Conservation (phyloP, 2,888 invertebrate species). For the Unio delphinus region DNA sequence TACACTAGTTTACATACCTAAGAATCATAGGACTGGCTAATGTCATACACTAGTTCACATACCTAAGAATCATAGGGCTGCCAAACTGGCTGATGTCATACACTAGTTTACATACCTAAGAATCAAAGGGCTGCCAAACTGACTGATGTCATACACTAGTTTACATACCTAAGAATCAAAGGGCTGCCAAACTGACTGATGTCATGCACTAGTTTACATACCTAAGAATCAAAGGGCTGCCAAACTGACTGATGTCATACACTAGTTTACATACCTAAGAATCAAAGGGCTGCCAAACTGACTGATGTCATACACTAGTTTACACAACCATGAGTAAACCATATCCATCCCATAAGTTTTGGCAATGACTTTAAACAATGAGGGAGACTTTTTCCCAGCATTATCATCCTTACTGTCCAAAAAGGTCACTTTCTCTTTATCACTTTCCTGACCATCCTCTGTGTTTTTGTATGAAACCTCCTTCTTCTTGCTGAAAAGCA, state of each 20-base stretch:
- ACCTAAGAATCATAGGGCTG: constrained; percentile 50
- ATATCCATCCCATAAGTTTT: constrained; percentile 47
- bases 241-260: constrained; percentile 55
- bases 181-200: constrained; percentile 55
- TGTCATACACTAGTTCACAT: constrained; percentile 42
- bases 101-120: constrained; percentile 41
- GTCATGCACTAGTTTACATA: constrained; percentile 47
- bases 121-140: constrained; percentile 53
- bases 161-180: constrained; percentile 45
- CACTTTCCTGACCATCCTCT: constrained; percentile 1
- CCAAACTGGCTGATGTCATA: constrained; percentile 57
- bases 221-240: constrained; percentile 49
- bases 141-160: constrained; percentile 46
- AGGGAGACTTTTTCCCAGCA: constrained; percentile 36
- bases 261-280: constrained; percentile 41
- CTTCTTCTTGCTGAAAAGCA: neutral
- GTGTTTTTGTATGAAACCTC: neutral
- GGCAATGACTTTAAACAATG: constrained; percentile 45
- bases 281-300: constrained; percentile 55
- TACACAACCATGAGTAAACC: constrained; percentile 50
- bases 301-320: constrained; percentile 51
- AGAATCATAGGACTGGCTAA: constrained; percentile 51
- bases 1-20: constrained; percentile 43
- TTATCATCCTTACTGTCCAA: constrained; percentile 1
- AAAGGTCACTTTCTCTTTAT: neutral